Base-by-base conservation (phyloP, 2,113 vertebrate genomes). In the Leucoraja erinaceus region DNA sequence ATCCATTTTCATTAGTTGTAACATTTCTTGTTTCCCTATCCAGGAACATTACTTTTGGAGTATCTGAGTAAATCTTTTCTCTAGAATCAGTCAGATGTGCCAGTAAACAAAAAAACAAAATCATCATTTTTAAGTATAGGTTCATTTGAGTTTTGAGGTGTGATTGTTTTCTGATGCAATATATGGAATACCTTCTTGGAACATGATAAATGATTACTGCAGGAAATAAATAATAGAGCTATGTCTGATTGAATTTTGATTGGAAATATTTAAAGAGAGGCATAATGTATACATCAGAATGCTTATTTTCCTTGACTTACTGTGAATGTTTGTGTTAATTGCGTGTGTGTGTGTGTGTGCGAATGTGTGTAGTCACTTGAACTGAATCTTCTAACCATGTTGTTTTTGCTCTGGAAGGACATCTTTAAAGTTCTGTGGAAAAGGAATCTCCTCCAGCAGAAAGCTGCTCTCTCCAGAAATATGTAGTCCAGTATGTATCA, bases 371-470 rank as follows among this genome's bases (percentile, higher is more conserved):
- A 59, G 12, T 88, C n/a, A 63, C n/a, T 88, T 88, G 83, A 86
- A 86, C 81, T 86, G 81, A 31, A 88, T 88, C 83, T 88, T 88
- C 83, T 88, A 88, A 88, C 83, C 59, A 88, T 88, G 83, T 88
- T 88, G 83, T 88, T 88, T 88, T 88, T 88, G 83, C 83, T 88
- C 83, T 88, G 83, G 83, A 88, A 88, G 83, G 83, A 88, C 83
- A 88, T 88, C 59, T 88, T 88, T 88, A 88, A 88, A 88, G 83
- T 88, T 63, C 83, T 88, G 83, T 88, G 83, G 83, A 88, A 88
- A 88, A 88, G 83, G 83, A 88, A 31, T 88, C 83, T 88, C 83
- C 83, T 88, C 83, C 83, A 31, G 83, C 59, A 88, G 83, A 88
- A 88, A 88, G 83, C 83, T 88, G 83, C 83, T 88, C 83, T 86